phyloP scores from a whole-genome alignment of 2,888 invertebrate genomes.

The Pammene aurita region DNA sequence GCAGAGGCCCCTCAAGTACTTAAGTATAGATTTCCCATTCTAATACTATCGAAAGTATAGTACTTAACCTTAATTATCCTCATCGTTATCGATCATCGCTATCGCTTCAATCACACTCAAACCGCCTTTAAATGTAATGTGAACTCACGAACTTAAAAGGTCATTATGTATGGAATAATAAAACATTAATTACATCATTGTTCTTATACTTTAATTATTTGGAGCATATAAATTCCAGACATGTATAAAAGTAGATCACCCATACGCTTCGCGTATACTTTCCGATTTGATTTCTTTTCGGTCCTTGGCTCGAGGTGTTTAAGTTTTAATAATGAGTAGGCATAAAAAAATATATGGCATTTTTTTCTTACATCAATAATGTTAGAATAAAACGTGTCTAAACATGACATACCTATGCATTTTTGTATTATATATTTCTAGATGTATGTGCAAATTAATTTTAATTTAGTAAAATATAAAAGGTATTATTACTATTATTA shows the following conservation, averaged over 20 bases:
- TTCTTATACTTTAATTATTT: conserved; percentile 33
- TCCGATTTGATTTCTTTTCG: too few species aligned
- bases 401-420: too few species aligned
- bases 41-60: conserved; percentile 19
- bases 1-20: background rate
- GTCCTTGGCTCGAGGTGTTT: too few species aligned
- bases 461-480: too few species aligned
- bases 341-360: too few species aligned
- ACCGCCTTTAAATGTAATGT: conserved; percentile 3
- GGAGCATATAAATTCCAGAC: conserved; percentile 14
- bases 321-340: too few species aligned
- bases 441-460: too few species aligned
- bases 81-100: conserved; percentile 19
- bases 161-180: conserved; percentile 5
- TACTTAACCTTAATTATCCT: conserved; percentile 19
- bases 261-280: background rate
- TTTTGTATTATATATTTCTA: too few species aligned
- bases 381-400: too few species aligned
- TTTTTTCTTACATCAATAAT: too few species aligned
- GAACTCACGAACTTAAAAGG: conserved; percentile 30
- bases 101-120: conserved; percentile 8
- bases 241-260: background rate
- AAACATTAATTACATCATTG: conserved; percentile 33
- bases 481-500: too few species aligned
- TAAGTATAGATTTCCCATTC: conserved; percentile 3